These are phyloP conservation scores for Macrotis lagotis DNA, from an alignment of 2,113 vertebrate species.

Conservation along the genomic window DNA sequence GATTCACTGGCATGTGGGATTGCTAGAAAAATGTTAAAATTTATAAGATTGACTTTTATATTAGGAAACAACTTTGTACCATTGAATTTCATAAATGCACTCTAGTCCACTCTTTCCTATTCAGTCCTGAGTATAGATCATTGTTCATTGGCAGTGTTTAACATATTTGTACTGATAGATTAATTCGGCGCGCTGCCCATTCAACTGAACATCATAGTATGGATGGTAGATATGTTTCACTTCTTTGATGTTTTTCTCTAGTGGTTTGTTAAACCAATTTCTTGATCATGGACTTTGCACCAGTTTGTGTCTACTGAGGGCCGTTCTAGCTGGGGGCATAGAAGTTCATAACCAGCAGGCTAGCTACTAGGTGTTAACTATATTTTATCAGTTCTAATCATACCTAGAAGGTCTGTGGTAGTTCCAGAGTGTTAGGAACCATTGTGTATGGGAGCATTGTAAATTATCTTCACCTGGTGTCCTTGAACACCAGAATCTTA, in stretches of 20 bases:
- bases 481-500: too few relatives aligned
- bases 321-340: background rate
- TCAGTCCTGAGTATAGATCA: background rate
- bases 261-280: background rate
- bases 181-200: background rate
- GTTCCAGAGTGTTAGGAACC: too few relatives aligned
- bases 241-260: background rate
- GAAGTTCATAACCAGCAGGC: background rate
- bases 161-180: background rate
- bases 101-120: background rate
- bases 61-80: background rate
- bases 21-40: background rate
- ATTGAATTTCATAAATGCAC: background rate
- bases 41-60: background rate
- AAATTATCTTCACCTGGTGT: too few relatives aligned
- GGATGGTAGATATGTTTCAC: background rate
- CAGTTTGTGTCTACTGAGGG: background rate
- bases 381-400: constrained; percentile 47
- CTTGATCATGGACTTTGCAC: background rate
- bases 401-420: constrained; percentile 32
- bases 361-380: background rate
- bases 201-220: background rate
- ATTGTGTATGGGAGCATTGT: too few relatives aligned
- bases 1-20: background rate
- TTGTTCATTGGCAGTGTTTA: background rate